These are phyloP conservation scores for Pipistrellus kuhlii DNA, from an alignment of 2,797 vertebrate species.

Conservation along the genomic window DNA sequence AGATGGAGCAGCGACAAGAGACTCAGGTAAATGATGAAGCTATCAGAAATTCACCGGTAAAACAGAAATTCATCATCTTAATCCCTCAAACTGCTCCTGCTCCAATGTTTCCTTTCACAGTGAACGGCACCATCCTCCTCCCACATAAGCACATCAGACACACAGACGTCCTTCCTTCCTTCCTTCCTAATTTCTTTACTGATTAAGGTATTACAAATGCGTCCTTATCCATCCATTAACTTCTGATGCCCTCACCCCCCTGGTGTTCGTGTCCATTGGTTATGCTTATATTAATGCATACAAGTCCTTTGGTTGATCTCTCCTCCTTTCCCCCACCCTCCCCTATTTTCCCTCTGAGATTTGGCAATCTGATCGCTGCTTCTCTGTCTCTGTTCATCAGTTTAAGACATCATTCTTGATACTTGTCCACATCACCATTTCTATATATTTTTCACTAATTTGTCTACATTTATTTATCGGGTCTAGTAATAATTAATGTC, in stretches of 20 bases:
- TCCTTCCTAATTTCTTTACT: too few relatives aligned
- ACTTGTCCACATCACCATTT: not conserved
- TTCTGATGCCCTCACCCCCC: too few relatives aligned
- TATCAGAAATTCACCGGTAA: slow-evolving; percentile 25
- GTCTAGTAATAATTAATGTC: too few relatives aligned
- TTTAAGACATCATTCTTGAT: not conserved
- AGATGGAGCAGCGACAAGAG: slow-evolving; percentile 15
- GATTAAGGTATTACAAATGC: too few relatives aligned
- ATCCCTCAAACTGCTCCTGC: not conserved
- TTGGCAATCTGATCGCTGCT: too few relatives aligned
- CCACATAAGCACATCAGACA: not conserved
- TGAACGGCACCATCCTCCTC: not conserved
- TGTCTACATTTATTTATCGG: not conserved
- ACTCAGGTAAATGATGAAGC: not conserved
- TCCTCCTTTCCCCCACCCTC: too few relatives aligned
- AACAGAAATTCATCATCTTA: not conserved
- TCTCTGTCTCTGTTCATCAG: too few relatives aligned
- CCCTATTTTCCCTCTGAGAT: too few relatives aligned
- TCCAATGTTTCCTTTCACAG: not conserved
- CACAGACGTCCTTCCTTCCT: not conserved
- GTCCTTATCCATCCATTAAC: too few relatives aligned
- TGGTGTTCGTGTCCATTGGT: too few relatives aligned
- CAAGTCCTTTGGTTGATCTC: too few relatives aligned
- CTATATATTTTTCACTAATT: not conserved
- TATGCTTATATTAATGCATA: too few relatives aligned